Conservation (phyloP, 2,797 vertebrate species). For the Anniella stebbinsi region DNA sequence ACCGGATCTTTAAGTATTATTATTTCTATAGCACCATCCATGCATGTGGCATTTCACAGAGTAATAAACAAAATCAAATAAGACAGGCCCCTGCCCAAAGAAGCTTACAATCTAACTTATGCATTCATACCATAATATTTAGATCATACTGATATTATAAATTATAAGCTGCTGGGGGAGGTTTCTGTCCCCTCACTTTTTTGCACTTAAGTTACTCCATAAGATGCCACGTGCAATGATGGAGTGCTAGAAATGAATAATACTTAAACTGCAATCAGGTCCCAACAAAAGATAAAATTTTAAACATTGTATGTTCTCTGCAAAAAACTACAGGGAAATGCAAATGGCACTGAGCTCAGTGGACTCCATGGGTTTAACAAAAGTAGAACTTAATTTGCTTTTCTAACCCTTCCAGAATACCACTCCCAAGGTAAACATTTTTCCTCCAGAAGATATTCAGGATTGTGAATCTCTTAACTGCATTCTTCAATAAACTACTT, state of each 20-base stretch:
- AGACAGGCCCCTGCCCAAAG: not conserved
- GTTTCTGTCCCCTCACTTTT: no score
- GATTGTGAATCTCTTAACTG: not conserved
- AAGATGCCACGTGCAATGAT: not conserved
- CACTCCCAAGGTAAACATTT: not conserved
- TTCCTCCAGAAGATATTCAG: not conserved
- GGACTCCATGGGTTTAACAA: not conserved
- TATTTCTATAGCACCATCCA: not conserved
- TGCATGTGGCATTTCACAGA: not conserved
- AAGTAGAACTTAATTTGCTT: not conserved
- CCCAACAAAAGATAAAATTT: not conserved
- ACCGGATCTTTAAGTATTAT: not conserved
- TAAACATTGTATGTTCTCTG: not conserved
- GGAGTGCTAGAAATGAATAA: not conserved
- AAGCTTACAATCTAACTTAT: not conserved
- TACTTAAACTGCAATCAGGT: not conserved
- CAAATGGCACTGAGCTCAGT: not conserved
- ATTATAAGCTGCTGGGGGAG: not conserved
- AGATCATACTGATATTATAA: not conserved
- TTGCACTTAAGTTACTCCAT: no score
- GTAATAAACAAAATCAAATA: not conserved
- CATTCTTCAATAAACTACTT: no score
- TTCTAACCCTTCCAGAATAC: not conserved
- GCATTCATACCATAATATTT: not conserved
- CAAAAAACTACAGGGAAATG: not conserved